Percentiles rank a stretch among this genome's conserved stretches.
Evolutionary conservation across 1,140 invertebrate species (phyloP).

Genomic region (Ptiloglossa arizonensis): DNA sequence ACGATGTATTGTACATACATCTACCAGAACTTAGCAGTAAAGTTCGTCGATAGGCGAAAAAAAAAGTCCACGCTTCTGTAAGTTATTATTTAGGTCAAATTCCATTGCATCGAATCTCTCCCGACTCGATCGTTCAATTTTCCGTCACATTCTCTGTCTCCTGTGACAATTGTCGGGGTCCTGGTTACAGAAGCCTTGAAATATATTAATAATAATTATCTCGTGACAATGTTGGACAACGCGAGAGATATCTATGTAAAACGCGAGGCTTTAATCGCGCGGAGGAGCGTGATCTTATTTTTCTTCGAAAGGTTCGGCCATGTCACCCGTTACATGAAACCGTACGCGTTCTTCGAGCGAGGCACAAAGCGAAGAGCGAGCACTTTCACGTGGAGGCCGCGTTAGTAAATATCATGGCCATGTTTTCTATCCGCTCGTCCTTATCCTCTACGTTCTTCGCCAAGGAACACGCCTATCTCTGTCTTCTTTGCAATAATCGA

Average conservation of each 20-base stretch:
- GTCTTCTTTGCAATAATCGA: slow-evolving; percentile 40
- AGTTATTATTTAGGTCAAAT: slow-evolving; percentile 43
- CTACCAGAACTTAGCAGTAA: neutral
- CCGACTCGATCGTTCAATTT: slow-evolving; percentile 31
- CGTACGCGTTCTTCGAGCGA: slow-evolving; percentile 67
- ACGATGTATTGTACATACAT: neutral
- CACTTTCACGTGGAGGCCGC: slow-evolving; percentile 76
- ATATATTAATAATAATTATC: slow-evolving; percentile 6
- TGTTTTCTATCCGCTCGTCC: slow-evolving; percentile 74
- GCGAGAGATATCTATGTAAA: neutral
- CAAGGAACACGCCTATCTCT: slow-evolving; percentile 16
- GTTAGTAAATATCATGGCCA: slow-evolving; percentile 78
- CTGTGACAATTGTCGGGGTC: neutral
- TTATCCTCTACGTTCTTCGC: slow-evolving; percentile 56
- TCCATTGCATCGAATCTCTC: slow-evolving; percentile 20
- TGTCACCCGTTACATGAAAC: slow-evolving; percentile 71
- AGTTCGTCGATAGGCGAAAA: neutral
- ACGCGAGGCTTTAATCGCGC: too few relatives aligned
- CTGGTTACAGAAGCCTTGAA: neutral
- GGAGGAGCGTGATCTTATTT: slow-evolving; percentile 16
- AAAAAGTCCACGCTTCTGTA: neutral
- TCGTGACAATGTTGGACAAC: too few relatives aligned
- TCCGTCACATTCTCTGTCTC: neutral
- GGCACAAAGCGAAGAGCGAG: slow-evolving; percentile 71
- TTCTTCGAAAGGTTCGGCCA: slow-evolving; percentile 22